These are phyloP conservation scores for Zophobas morio DNA, from an alignment of 1,140 invertebrate genomes.

Conservation along the genomic window DNA sequence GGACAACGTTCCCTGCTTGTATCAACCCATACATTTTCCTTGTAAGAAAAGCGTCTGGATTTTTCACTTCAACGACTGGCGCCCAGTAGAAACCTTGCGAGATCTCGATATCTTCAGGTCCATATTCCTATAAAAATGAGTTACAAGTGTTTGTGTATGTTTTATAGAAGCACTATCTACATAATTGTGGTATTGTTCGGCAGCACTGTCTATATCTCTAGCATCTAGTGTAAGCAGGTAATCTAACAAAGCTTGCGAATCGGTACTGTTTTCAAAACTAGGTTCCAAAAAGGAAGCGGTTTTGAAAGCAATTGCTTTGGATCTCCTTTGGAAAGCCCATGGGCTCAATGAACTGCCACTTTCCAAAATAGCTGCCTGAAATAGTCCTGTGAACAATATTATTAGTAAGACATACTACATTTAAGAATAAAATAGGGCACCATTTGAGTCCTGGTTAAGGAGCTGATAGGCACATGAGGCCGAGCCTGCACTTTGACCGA, in stretches of 20 bases:
- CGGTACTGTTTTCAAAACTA: background rate
- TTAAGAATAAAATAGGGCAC: too few relatives aligned
- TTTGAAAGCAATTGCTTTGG: too few relatives aligned
- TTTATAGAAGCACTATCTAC: too few relatives aligned
- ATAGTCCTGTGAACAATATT: background rate
- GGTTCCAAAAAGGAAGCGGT: background rate
- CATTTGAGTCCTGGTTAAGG: too few relatives aligned
- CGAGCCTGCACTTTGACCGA: too few relatives aligned
- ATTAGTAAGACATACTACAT: too few relatives aligned
- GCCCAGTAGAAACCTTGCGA: background rate
- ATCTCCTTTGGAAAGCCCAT: too few relatives aligned
- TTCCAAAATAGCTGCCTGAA: background rate
- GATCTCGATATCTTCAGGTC: background rate
- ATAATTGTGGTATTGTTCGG: background rate
- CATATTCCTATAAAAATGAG: background rate
- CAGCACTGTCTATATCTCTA: background rate
- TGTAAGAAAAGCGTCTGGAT: constrained; percentile 16
- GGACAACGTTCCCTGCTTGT: constrained; percentile 8
- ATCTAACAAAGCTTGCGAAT: background rate
- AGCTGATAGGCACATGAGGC: too few relatives aligned
- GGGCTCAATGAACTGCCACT: background rate
- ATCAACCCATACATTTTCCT: constrained; percentile 31
- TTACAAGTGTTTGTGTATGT: too few relatives aligned
- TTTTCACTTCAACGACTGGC: constrained; percentile 13
- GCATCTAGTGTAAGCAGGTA: background rate